phyloP scores from a whole-genome alignment of 1,140 invertebrate species.

The Bombus vancouverensis region DNA sequence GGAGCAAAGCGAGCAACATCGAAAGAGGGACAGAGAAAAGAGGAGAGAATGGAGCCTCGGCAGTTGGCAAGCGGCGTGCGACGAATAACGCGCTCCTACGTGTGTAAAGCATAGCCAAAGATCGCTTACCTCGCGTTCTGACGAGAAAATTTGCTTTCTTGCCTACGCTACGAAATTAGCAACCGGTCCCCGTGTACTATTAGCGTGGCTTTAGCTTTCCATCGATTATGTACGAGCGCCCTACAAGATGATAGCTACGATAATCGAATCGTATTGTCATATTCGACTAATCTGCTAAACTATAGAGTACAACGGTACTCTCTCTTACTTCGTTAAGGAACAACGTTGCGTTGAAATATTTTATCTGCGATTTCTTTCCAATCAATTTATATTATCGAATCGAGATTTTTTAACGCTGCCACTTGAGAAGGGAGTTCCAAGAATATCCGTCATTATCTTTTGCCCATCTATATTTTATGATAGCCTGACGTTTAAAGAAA shows the following conservation, averaged over 20 bases:
- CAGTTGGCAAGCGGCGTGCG: conserved; percentile 54
- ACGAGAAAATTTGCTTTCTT: conserved; percentile 36
- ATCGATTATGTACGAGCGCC: background rate
- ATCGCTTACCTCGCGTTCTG: conserved; percentile 32
- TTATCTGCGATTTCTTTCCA: too few species aligned
- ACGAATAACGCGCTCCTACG: conserved; percentile 35
- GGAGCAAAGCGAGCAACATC: conserved; percentile 10
- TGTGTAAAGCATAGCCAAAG: conserved; percentile 36
- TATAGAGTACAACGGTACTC: too few species aligned
- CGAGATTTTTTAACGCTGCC: too few species aligned
- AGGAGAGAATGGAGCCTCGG: conserved; percentile 4
- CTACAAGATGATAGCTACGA: background rate
- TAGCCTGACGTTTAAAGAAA: too few species aligned
- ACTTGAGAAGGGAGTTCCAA: too few species aligned
- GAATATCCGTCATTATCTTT: too few species aligned
- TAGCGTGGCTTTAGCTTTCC: background rate
- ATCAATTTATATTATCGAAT: too few species aligned
- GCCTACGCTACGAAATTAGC: conserved; percentile 37
- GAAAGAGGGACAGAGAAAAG: background rate
- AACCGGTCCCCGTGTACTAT: background rate
- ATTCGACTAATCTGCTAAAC: too few species aligned
- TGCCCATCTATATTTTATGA: too few species aligned
- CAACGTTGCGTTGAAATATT: too few species aligned
- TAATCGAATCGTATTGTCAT: too few species aligned
- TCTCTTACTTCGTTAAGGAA: too few species aligned